phyloP scores from a whole-genome alignment of 2,113 vertebrate species.

The Leucoraja erinaceus region DNA sequence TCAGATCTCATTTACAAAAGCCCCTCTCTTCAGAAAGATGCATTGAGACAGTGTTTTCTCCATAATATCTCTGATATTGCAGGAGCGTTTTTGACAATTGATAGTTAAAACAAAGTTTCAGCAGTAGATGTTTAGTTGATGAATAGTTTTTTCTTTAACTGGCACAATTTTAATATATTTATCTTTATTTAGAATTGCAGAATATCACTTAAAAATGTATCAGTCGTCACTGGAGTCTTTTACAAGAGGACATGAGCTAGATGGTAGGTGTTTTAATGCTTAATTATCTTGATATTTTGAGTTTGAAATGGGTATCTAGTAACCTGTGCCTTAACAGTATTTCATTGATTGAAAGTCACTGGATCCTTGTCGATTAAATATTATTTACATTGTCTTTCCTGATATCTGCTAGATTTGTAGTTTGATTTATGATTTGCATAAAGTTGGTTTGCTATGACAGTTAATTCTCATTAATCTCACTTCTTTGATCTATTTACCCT shows the following conservation, averaged over 20 bases:
- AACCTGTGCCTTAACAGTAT: neutral
- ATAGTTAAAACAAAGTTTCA: neutral
- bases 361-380: neutral
- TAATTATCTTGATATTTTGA: neutral
- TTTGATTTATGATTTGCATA: neutral
- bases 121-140: neutral
- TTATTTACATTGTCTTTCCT: neutral
- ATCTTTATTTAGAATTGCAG: constrained; percentile 70
- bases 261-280: constrained; percentile 66
- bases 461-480: neutral
- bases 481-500: neutral
- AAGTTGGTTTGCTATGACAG: neutral
- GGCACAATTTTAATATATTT: constrained; percentile 38
- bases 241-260: constrained; percentile 72
- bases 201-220: constrained; percentile 81
- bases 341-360: neutral
- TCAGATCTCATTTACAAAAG: neutral
- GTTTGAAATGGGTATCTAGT: neutral
- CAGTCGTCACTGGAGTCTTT: constrained; percentile 73
- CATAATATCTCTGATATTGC: neutral
- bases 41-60: neutral
- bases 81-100: neutral
- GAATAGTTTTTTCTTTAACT: neutral
- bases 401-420: neutral
- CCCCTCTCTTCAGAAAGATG: neutral